These are phyloP conservation scores for Opisthocomus hoazin DNA, from an alignment of 2,113 vertebrate species.

Conservation along the genomic window DNA sequence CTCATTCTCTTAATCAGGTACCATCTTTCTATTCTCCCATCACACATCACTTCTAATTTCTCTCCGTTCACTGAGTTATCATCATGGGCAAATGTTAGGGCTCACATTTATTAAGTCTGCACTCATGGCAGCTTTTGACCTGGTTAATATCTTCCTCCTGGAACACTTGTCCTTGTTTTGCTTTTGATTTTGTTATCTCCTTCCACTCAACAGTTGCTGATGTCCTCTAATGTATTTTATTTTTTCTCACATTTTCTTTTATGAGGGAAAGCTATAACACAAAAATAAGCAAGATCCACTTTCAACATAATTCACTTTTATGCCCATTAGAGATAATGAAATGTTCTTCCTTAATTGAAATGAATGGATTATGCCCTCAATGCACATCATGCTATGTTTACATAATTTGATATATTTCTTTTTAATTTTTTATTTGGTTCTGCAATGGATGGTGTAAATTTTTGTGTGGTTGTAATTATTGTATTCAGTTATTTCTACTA, in stretches of 20 bases:
- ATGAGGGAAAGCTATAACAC: background rate
- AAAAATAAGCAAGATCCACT: background rate
- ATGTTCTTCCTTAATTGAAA: background rate
- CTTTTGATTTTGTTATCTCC: background rate
- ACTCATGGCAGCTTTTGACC: background rate
- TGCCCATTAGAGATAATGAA: background rate
- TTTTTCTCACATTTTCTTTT: background rate
- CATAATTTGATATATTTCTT: background rate
- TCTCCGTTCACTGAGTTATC: background rate
- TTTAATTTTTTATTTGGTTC: background rate
- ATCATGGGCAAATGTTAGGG: background rate
- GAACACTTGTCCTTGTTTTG: background rate
- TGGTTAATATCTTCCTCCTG: background rate
- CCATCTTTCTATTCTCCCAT: background rate
- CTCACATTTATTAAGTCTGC: background rate
- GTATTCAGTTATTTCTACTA: background rate
- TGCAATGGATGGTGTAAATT: background rate
- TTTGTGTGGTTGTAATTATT: background rate
- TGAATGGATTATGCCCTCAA: background rate
- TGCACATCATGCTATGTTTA: background rate
- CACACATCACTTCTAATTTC: background rate
- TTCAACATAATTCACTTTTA: background rate
- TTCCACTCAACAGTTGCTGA: background rate
- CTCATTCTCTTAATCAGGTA: background rate
- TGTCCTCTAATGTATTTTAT: background rate